Evolutionary conservation across 2,797 vertebrate species (phyloP), one percentile per base, ranked within the genome.

Genomic region (Rhinoraja longicauda): DNA sequence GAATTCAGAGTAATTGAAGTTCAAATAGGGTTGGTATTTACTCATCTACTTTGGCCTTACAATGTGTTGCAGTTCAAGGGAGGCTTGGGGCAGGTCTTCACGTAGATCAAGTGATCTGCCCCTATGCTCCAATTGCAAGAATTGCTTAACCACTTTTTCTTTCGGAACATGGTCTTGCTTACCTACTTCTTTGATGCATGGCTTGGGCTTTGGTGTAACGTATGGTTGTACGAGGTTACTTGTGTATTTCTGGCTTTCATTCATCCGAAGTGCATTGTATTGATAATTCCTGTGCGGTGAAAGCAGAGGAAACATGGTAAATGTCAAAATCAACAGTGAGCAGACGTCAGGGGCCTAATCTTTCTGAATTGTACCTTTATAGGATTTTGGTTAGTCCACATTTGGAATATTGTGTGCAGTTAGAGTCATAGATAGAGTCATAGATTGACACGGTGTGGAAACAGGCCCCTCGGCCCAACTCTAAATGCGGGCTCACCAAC

Each of bases 111-210:
- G 3, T n/a, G 81, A 84, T 59, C 29, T 8, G 29, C 36, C 13
- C 24, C 53, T 59, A 59, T 0, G 53, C 3, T 4, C 26, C 26
- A n/a, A 0, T 59, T 84, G 2, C 26, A 84, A 5, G 45, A 84
- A 57, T 59, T 12, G 21, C 57, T 24, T 81, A 3, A 10, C 19
- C 24, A 53, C 62, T 86, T 86, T 24, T 17, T 15, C 12, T 36
- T 7, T 64, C 29, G 88, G 57, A n/a, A 73, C 4, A 53, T 73
- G 67, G 67, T 73, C 70, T 29, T 91, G 39, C 90, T 92, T 75
- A 92, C 90, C 90, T 12, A 75, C 17, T 57, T 92, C 90, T 92
- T 92, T 92, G 84, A 67, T 32, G 84, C 15, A 88, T n/a, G 70
- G 90, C 24, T 26, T 75, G 70, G 90, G 70, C 70, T 92, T 92